Evolutionary conservation across 2,888 invertebrate genomes (phyloP).

Genomic region (Rhagonycha fulva): DNA sequence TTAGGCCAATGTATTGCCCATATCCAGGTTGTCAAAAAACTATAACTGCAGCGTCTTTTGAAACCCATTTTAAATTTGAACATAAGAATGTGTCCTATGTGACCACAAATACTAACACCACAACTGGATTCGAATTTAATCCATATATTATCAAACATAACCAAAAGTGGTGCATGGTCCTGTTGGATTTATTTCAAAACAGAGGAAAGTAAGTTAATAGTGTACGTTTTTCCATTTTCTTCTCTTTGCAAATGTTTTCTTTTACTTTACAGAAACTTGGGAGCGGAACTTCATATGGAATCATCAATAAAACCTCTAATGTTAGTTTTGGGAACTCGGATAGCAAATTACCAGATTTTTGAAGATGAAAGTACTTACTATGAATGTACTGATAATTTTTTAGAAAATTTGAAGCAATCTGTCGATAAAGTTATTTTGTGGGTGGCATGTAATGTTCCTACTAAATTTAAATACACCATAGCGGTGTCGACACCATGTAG

Average conservation of each 20-base stretch:
- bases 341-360: conserved; percentile 29
- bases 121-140: conserved; percentile 46
- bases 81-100: conserved; percentile 52
- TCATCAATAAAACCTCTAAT: conserved; percentile 35
- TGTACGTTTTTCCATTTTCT: background rate
- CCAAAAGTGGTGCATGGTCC: conserved; percentile 40
- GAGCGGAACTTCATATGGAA: background rate
- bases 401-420: conserved; percentile 13
- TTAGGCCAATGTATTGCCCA: conserved; percentile 58
- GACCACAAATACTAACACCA: conserved; percentile 42
- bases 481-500: conserved; percentile 47
- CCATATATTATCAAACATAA: conserved; percentile 43
- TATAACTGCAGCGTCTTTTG: conserved; percentile 59
- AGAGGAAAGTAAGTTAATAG: background rate
- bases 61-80: conserved; percentile 62
- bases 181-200: background rate
- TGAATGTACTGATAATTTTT: background rate
- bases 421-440: conserved; percentile 48
- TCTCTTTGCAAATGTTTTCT: background rate
- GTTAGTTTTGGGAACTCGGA: conserved; percentile 42
- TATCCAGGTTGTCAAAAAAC: conserved; percentile 58
- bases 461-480: conserved; percentile 46
- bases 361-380: conserved; percentile 30
- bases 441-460: conserved; percentile 46
- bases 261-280: background rate